Percentiles rank a stretch among this genome's conserved stretches.
Evolutionary conservation across 2,888 invertebrate genomes (phyloP).

Genomic region (Chymomyza fuscimana): DNA sequence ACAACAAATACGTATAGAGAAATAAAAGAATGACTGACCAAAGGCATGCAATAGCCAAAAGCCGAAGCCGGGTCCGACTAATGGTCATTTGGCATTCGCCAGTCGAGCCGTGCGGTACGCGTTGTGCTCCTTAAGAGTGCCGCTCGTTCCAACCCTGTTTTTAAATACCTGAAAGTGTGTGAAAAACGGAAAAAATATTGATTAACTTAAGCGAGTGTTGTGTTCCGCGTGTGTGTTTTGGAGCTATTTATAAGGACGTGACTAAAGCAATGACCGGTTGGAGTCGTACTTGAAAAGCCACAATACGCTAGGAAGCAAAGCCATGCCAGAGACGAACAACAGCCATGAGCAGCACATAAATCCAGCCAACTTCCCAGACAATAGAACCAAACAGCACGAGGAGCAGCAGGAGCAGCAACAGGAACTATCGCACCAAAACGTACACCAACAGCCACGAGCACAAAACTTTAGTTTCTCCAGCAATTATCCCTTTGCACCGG

Average conservation of each 20-base stretch:
- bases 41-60: conserved; percentile 39
- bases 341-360: conserved; percentile 56
- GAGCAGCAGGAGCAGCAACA: conserved; percentile 11
- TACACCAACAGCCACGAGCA: conserved; percentile 27
- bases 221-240: conserved; percentile 18
- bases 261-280: conserved; percentile 36
- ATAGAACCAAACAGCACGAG: conserved; percentile 51
- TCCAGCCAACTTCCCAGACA: conserved; percentile 63
- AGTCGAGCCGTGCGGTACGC: conserved; percentile 62
- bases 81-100: conserved; percentile 77
- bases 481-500: conserved; percentile 67
- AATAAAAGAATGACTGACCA: conserved; percentile 32
- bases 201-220: conserved; percentile 48
- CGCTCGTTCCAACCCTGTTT: neutral
- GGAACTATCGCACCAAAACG: conserved; percentile 7
- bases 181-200: conserved; percentile 55
- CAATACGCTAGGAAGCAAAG: conserved; percentile 14
- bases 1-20: conserved; percentile 24
- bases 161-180: conserved; percentile 19
- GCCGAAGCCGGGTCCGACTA: conserved; percentile 47
- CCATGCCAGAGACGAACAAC: conserved; percentile 47
- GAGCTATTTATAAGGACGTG: conserved; percentile 42
- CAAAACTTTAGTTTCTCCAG: conserved; percentile 75
- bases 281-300: conserved; percentile 2
- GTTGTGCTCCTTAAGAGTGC: conserved; percentile 42